A percentile compares a stretch with the other conserved stretches of the same genome.
phyloP scores from a whole-genome alignment of 1,140 invertebrate species.

The Ptiloglossa arizonensis region DNA sequence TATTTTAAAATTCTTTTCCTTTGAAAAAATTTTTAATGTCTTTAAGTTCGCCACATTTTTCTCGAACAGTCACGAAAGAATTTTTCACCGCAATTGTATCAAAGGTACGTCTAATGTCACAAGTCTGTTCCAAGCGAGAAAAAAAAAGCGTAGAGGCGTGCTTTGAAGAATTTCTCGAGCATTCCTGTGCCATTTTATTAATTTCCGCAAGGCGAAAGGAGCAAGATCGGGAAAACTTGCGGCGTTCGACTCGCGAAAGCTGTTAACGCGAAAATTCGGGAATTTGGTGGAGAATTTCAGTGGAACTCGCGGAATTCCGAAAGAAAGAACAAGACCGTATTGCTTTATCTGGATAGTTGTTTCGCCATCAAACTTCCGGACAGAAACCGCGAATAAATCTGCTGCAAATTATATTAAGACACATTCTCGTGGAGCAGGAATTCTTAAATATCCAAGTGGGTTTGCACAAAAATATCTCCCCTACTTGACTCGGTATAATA shows the following conservation, averaged over 20 bases:
- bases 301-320: conserved; percentile 33
- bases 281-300: conserved; percentile 30
- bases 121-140: not conserved
- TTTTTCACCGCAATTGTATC: not conserved
- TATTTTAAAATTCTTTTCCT: no score
- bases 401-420: not conserved
- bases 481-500: no score
- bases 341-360: conserved; percentile 24
- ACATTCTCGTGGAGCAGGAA: no score
- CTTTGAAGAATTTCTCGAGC: conserved; percentile 12
- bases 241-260: conserved; percentile 28
- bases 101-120: not conserved
- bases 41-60: no score
- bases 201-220: conserved; percentile 20
- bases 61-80: no score
- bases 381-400: not conserved
- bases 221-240: conserved; percentile 38
- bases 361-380: conserved; percentile 4
- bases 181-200: conserved; percentile 51
- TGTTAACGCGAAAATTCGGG: conserved; percentile 47
- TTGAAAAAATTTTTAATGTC: no score
- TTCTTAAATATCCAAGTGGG: no score
- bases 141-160: not conserved
- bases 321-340: conserved; percentile 25
- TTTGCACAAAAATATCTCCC: no score